Percentiles rank a stretch among this genome's conserved stretches.
phyloP scores from a whole-genome alignment of 2,113 vertebrate species.

The Onychostoma macrolepis region DNA sequence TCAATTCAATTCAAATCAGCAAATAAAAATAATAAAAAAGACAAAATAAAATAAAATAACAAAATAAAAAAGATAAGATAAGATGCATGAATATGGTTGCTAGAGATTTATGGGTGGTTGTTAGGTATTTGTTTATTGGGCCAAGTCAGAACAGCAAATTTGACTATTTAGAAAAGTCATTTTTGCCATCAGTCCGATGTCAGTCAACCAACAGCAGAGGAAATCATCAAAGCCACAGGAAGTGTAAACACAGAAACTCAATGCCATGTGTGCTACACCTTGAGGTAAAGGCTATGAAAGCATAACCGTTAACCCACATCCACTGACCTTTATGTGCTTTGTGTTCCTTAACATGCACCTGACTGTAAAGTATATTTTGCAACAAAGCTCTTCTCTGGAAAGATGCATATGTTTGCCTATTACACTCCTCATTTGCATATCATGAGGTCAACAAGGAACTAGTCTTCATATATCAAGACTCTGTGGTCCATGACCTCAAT shows the following conservation, averaged over 20 bases:
- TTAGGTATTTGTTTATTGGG: not conserved
- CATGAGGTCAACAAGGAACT: not conserved
- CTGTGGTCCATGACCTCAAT: not conserved
- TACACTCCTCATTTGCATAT: not conserved
- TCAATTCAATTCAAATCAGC: too few relatives aligned
- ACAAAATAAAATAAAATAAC: too few relatives aligned
- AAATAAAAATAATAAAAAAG: too few relatives aligned
- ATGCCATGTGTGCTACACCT: not conserved
- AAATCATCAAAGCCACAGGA: conserved; percentile 66
- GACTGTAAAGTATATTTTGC: not conserved
- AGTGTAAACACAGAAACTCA: conserved; percentile 46
- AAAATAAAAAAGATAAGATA: too few relatives aligned
- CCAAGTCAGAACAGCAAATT: not conserved
- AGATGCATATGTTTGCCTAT: not conserved
- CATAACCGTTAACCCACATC: not conserved
- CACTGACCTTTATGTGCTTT: not conserved
- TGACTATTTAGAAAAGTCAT: not conserved
- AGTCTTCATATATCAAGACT: not conserved
- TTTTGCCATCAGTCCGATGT: not conserved
- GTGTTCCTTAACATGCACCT: not conserved
- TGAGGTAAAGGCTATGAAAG: not conserved
- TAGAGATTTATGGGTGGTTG: not conserved
- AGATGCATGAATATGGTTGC: not conserved
- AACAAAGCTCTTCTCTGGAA: not conserved
- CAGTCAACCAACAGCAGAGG: conserved; percentile 21